phyloP scores from a whole-genome alignment of 2,888 invertebrate species.

The Ariolimax columbianus region DNA sequence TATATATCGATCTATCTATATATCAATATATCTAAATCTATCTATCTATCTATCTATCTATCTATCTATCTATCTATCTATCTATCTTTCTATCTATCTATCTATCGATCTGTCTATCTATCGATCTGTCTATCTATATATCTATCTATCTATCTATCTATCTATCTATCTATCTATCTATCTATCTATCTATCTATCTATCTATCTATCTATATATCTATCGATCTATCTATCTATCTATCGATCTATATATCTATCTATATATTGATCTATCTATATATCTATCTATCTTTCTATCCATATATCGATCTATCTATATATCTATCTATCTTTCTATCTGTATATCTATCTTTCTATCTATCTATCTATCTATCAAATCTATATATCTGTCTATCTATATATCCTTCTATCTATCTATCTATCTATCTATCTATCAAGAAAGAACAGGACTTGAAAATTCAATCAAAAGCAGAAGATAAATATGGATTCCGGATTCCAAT shows the following conservation, averaged over 20 bases:
- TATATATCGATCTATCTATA: no score
- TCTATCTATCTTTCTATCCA: constrained; percentile 7
- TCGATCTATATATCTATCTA: background rate
- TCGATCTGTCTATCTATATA: background rate
- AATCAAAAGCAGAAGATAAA: no score
- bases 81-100: background rate
- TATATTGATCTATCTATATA: background rate
- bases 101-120: background rate
- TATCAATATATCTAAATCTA: no score
- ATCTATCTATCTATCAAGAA: no score
- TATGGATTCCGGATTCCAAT: no score
- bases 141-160: background rate
- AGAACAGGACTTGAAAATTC: no score
- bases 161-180: constrained; percentile 6
- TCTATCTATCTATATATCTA: constrained; percentile 5
- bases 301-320: background rate
- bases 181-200: constrained; percentile 10
- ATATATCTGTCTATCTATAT: no score
- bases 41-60: constrained; percentile 10
- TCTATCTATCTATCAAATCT: no score
- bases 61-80: constrained; percentile 16
- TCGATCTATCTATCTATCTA: background rate
- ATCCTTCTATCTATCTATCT: no score
- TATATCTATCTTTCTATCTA: background rate
- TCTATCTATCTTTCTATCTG: background rate